Evolutionary conservation across 1,140 invertebrate species (phyloP).

Genomic region (Trichonephila inaurata): DNA sequence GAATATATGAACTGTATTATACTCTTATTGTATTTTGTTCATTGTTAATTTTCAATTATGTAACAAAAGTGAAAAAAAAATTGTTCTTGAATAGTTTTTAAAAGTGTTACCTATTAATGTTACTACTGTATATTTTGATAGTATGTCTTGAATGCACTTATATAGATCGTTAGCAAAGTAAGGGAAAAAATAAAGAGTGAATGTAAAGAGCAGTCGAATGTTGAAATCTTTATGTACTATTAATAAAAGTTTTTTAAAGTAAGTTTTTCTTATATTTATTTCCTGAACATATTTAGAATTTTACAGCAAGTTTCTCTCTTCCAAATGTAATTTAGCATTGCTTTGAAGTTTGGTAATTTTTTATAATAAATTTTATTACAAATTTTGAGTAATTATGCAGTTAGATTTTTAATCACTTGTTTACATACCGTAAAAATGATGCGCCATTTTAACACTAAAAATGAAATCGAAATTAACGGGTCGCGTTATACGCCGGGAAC

Average conservation of each 20-base stretch:
- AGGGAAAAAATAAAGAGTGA: background rate
- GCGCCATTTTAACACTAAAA: no score
- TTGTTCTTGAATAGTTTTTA: background rate
- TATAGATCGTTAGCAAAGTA: background rate
- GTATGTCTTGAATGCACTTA: background rate
- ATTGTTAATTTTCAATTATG: background rate
- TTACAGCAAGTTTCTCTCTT: no score
- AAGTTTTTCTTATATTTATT: background rate
- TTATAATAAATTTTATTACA: slow-evolving; percentile 8
- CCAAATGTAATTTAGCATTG: background rate
- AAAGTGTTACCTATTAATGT: background rate
- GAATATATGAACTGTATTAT: no score
- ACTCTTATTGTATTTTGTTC: background rate
- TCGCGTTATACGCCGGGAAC: no score
- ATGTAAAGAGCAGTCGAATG: background rate
- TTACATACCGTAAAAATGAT: no score
- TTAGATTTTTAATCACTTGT: no score
- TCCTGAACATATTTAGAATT: background rate
- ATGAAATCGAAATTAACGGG: no score
- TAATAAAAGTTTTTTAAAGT: background rate
- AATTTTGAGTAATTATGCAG: background rate
- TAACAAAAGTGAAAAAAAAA: background rate
- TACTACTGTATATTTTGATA: background rate
- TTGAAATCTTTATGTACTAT: background rate
- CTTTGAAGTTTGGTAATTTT: background rate